Conservation (phyloP, 2,113 vertebrate species). For the Neodon shergylaensis region DNA sequence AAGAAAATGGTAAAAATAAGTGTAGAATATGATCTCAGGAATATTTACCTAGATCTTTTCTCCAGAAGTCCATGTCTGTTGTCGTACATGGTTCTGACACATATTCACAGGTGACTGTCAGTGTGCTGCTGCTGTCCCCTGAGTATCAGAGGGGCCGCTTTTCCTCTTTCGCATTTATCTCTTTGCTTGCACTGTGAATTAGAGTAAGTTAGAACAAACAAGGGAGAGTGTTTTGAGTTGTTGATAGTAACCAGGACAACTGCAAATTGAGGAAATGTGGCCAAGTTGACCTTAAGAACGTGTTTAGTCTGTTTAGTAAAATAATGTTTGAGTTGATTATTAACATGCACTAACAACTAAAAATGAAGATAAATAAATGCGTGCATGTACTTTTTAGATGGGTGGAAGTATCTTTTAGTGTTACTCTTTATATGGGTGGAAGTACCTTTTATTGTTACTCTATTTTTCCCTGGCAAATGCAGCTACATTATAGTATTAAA, state of each 20-base stretch:
- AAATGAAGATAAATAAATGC: background rate
- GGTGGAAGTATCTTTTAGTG: background rate
- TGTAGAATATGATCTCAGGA: background rate
- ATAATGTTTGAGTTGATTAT: background rate
- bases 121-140: background rate
- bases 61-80: background rate
- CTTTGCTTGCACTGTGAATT: background rate
- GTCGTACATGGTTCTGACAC: background rate
- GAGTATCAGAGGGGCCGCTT: background rate
- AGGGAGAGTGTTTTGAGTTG: background rate
- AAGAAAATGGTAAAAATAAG: constrained; percentile 1
- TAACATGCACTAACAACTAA: background rate
- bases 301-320: background rate
- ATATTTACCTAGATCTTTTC: background rate
- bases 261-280: constrained; percentile 22
- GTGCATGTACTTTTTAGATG: background rate
- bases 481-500: background rate
- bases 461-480: background rate
- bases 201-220: background rate
- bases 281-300: background rate
- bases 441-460: background rate
- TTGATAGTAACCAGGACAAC: constrained; percentile 13
- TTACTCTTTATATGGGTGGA: background rate
- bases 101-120: background rate
- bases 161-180: background rate